These are phyloP conservation scores for Pentalonia nigronervosa DNA, from an alignment of 1,140 invertebrate species.

Conservation along the genomic window DNA sequence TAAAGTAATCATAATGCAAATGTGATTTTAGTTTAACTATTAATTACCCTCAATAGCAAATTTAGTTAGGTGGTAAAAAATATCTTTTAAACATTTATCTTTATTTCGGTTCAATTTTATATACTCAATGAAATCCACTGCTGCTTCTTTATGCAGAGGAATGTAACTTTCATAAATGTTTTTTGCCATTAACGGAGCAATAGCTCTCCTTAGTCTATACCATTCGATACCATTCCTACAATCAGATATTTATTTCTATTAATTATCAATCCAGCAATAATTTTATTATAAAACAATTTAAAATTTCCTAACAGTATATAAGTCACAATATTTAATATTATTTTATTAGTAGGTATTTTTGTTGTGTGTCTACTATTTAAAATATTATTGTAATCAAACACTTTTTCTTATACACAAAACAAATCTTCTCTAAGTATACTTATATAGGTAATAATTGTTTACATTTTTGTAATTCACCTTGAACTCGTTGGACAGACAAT, in stretches of 20 bases:
- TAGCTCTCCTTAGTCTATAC: constrained; percentile 63
- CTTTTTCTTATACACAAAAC: background rate
- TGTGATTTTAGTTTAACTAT: background rate
- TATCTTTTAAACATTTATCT: constrained; percentile 61
- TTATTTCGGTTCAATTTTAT: constrained; percentile 61
- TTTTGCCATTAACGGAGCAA: constrained; percentile 62
- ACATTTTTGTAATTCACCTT: constrained; percentile 28
- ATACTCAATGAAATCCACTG: constrained; percentile 62
- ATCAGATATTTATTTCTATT: constrained; percentile 17
- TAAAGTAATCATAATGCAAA: background rate
- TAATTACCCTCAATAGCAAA: constrained; percentile 64
- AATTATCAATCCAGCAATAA: background rate
- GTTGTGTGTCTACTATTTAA: background rate
- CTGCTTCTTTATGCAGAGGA: constrained; percentile 61
- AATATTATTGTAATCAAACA: background rate
- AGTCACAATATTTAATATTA: background rate
- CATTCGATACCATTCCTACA: constrained; percentile 64
- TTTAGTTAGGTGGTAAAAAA: constrained; percentile 63
- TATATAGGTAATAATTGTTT: background rate
- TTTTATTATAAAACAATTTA: background rate
- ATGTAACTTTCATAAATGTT: constrained; percentile 61
- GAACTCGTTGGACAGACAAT: background rate
- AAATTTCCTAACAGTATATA: background rate
- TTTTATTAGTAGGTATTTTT: background rate
- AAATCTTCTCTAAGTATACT: background rate